Evolutionary conservation across 1,140 invertebrate species (phyloP).

Genomic region (Drosophila nasuta): DNA sequence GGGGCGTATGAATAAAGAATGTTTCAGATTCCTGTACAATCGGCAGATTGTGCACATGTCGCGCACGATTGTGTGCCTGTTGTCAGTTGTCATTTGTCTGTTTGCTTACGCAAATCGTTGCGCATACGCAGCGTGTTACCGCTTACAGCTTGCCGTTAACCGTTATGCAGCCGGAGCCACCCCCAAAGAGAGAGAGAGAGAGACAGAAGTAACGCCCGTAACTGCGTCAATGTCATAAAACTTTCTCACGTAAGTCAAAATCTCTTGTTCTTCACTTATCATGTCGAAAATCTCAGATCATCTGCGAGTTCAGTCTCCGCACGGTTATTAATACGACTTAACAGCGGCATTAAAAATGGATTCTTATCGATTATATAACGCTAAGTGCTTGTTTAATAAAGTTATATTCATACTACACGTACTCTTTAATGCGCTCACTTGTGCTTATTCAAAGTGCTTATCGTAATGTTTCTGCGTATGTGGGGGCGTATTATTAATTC

Average conservation of each 20-base stretch:
- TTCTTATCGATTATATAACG: constrained; percentile 38
- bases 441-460: constrained; percentile 16
- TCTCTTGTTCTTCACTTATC: constrained; percentile 4
- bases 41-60: constrained; percentile 31
- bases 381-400: constrained; percentile 40
- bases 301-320: not conserved
- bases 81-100: constrained; percentile 18
- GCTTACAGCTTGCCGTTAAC: constrained; percentile 54
- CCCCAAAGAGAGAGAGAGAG: constrained; percentile 2
- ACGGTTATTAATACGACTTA: constrained; percentile 38
- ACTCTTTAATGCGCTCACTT: not conserved
- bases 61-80: constrained; percentile 5
- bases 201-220: constrained; percentile 3
- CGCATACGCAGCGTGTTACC: constrained; percentile 65
- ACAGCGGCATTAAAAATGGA: constrained; percentile 19
- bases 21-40: constrained; percentile 40
- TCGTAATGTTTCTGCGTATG: not conserved
- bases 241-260: constrained; percentile 79
- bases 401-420: constrained; percentile 11
- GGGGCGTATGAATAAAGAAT: constrained; percentile 17
- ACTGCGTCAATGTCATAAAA: constrained; percentile 75
- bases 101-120: constrained; percentile 70
- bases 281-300: constrained; percentile 2
- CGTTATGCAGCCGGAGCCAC: constrained; percentile 52
- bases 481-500: constrained; percentile 10